phyloP scores from a whole-genome alignment of 2,888 invertebrate genomes.

The Spisula solida region DNA sequence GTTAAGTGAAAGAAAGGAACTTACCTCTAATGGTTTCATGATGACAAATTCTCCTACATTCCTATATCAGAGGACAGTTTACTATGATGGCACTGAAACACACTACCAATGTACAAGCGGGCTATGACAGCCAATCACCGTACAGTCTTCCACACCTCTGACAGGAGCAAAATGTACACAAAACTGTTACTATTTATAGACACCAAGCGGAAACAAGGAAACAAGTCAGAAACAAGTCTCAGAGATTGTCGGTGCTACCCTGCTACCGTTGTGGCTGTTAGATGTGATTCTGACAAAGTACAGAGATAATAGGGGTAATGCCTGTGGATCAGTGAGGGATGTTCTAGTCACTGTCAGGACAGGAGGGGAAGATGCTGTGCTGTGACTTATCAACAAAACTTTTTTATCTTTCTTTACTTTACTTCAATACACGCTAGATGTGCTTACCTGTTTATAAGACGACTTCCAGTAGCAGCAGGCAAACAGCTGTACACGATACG shows the following conservation, averaged over 20 bases:
- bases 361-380: constrained; percentile 51
- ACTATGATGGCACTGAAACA: constrained; percentile 47
- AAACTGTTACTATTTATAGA: constrained; percentile 65
- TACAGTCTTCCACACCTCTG: constrained; percentile 61
- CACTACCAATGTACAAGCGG: constrained; percentile 32
- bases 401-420: constrained; percentile 55
- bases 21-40: constrained; percentile 71
- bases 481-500: neutral
- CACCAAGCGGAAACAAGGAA: constrained; percentile 13
- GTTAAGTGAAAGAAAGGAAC: constrained; percentile 21
- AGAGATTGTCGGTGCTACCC: neutral
- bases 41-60: constrained; percentile 57
- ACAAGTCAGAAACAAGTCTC: neutral
- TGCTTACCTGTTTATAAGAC: constrained; percentile 66
- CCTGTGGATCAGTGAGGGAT: constrained; percentile 44
- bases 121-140: constrained; percentile 62
- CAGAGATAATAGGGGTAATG: constrained; percentile 37
- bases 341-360: constrained; percentile 62
- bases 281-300: constrained; percentile 45
- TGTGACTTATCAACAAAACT: constrained; percentile 71
- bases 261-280: constrained; percentile 41
- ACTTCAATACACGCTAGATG: constrained; percentile 22
- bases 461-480: neutral
- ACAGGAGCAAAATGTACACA: constrained; percentile 66
- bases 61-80: constrained; percentile 52